Conservation (phyloP, 1,140 invertebrate species). For the Helicorthomorpha holstii region DNA sequence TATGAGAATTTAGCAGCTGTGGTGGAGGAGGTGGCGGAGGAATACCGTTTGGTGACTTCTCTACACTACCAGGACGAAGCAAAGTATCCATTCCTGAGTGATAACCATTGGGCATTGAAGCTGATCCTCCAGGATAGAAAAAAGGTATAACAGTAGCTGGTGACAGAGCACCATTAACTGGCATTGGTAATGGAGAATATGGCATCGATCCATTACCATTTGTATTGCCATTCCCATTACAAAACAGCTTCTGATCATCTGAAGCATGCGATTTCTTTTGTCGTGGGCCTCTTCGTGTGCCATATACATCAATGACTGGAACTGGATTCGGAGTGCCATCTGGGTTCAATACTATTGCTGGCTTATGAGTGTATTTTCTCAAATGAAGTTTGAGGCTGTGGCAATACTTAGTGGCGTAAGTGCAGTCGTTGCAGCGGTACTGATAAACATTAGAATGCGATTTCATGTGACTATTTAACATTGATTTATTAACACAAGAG, state of each 20-base stretch:
- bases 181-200: constrained; percentile 9
- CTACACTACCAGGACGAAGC: constrained; percentile 10
- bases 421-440: constrained; percentile 84
- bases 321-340: constrained; percentile 72
- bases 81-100: constrained; percentile 5
- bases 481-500: constrained; percentile 95
- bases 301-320: constrained; percentile 78
- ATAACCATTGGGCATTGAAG: constrained; percentile 11
- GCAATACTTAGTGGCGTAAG: constrained; percentile 96
- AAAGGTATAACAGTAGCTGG: constrained; percentile 8
- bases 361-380: constrained; percentile 74
- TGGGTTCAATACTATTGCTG: constrained; percentile 65
- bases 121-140: constrained; percentile 13
- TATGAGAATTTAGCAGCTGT: constrained; percentile 6
- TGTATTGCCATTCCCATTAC: background rate
- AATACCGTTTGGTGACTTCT: constrained; percentile 6
- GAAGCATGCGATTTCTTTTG: constrained; percentile 24
- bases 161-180: constrained; percentile 1
- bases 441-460: constrained; percentile 94
- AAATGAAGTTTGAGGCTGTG: constrained; percentile 93
- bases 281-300: constrained; percentile 67
- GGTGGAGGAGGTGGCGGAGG: constrained; percentile 12
- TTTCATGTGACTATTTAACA: constrained; percentile 97
- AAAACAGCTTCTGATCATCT: background rate
- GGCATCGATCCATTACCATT: background rate